Evolutionary conservation across 2,797 vertebrate species (phyloP).

Genomic region (Prunella strophiata): DNA sequence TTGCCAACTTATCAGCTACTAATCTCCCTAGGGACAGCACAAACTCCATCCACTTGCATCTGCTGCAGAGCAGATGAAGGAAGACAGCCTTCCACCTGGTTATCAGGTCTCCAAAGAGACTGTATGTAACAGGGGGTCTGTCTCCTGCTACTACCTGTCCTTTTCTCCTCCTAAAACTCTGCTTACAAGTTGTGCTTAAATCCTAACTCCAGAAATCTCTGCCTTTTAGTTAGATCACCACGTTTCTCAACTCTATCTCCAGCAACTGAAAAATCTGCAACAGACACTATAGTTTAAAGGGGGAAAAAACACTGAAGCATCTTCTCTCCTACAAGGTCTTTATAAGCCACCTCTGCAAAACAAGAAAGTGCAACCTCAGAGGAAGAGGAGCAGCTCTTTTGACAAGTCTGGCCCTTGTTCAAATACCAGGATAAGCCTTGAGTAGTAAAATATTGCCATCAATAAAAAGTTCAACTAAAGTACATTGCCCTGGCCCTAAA

Average conservation of each 20-base stretch:
- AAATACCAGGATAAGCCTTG: slow-evolving; percentile 20
- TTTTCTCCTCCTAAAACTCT: not conserved
- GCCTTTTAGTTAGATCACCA: not conserved
- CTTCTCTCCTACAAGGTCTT: not conserved
- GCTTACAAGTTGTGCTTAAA: not conserved
- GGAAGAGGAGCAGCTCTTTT: slow-evolving; percentile 25
- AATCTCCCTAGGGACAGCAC: not conserved
- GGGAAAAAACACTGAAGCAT: not conserved
- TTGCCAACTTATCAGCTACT: not conserved
- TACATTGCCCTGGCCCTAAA: not conserved
- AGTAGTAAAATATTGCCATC: slow-evolving; percentile 8
- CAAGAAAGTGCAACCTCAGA: not conserved
- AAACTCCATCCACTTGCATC: not conserved
- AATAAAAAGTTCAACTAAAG: slow-evolving; percentile 24
- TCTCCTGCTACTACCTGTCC: not conserved
- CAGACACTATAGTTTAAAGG: not conserved
- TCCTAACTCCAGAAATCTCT: not conserved
- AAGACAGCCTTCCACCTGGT: not conserved
- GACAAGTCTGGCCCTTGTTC: slow-evolving; percentile 30
- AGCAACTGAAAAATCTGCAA: not conserved
- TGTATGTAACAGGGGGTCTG: not conserved
- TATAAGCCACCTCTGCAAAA: not conserved
- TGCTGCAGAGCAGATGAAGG: not conserved
- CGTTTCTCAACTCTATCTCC: not conserved
- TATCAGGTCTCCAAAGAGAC: not conserved